Evolutionary conservation across 2,113 vertebrate species (phyloP).

Genomic region (Podocnemis expansa): DNA sequence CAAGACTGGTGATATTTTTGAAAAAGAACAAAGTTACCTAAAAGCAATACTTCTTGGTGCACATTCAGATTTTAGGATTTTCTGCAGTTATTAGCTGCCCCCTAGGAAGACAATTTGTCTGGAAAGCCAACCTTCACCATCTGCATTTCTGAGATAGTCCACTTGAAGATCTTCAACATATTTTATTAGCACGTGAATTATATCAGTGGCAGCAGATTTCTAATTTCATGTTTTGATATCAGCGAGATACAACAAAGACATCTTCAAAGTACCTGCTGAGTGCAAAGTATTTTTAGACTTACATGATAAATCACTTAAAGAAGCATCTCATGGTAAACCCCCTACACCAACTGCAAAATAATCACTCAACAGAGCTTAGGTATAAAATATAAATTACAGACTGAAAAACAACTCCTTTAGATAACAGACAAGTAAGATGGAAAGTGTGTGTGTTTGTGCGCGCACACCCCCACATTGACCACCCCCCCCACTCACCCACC

Average conservation of each 20-base stretch:
- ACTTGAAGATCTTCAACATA: neutral
- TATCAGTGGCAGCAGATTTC: neutral
- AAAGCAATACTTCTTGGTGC: neutral
- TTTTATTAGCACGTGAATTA: neutral
- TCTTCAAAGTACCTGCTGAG: neutral
- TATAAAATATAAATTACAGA: neutral
- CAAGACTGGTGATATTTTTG: neutral
- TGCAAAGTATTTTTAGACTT: neutral
- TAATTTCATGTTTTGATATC: neutral
- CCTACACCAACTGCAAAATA: neutral
- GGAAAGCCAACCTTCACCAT: neutral
- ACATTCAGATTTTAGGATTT: neutral
- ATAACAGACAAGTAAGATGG: neutral
- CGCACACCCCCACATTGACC: neutral
- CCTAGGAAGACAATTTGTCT: neutral
- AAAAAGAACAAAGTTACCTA: neutral
- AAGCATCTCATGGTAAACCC: neutral
- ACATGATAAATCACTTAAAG: neutral
- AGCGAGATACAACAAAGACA: neutral
- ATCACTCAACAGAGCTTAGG: neutral
- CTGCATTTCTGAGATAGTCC: constrained; percentile 11
- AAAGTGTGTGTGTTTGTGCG: neutral
- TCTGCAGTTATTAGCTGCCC: neutral
- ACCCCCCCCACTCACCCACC: no score
- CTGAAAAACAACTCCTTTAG: neutral